These are phyloP conservation scores for Peucedramus taeniatus DNA, from an alignment of 2,113 vertebrate species.

Conservation along the genomic window DNA sequence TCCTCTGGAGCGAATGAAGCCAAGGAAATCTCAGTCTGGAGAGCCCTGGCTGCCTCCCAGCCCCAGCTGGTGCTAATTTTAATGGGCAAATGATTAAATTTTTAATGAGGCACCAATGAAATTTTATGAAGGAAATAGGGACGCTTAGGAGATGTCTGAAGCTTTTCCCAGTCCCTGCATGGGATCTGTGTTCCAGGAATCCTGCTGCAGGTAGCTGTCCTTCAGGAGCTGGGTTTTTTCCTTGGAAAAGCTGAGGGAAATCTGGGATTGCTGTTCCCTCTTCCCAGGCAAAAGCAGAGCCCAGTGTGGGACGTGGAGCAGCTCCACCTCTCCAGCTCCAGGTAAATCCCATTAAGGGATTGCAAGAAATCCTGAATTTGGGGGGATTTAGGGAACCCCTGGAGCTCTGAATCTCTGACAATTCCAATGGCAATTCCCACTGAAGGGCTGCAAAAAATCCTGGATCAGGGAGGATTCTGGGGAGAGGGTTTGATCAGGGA, in stretches of 20 bases:
- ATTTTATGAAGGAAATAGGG: slow-evolving; percentile 16
- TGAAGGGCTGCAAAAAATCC: neutral
- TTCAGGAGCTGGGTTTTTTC: neutral
- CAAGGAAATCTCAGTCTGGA: slow-evolving; percentile 27
- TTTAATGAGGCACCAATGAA: slow-evolving; percentile 49
- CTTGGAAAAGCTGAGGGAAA: neutral
- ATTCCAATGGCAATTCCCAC: neutral
- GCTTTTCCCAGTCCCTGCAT: neutral
- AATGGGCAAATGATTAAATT: slow-evolving; percentile 47
- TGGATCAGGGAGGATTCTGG: too few relatives aligned
- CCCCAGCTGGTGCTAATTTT: slow-evolving; percentile 48
- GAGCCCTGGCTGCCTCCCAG: slow-evolving; percentile 30
- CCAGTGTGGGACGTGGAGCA: neutral
- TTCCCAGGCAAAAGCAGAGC: neutral
- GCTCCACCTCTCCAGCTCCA: neutral
- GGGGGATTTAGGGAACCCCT: neutral
- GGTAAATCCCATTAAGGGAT: neutral
- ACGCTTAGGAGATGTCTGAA: neutral
- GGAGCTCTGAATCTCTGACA: neutral
- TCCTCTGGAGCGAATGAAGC: neutral
- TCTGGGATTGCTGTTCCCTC: neutral
- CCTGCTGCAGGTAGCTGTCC: neutral
- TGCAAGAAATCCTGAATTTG: neutral
- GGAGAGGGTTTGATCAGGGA: neutral
- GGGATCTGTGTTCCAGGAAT: neutral